Evolutionary conservation across 30 jellyfish, hydroid and myxozoan species (phyloP).

Genomic region (Haliclystus octoradiatus): DNA sequence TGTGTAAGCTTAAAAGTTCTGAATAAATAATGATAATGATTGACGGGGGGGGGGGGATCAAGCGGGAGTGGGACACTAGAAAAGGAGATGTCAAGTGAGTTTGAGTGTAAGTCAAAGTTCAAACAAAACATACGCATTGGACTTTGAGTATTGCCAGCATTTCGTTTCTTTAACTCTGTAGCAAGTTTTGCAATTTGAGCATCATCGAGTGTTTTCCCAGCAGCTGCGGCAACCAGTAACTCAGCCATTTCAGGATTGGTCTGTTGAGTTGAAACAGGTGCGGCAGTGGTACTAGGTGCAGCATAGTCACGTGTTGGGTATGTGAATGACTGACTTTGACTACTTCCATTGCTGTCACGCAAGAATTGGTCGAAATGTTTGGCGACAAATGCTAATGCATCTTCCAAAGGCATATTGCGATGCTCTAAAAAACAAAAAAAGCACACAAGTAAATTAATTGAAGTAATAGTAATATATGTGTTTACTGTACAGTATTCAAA

Average conservation of each 20-base stretch:
- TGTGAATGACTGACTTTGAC: neutral
- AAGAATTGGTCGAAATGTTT: constrained; percentile 79
- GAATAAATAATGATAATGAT: no score
- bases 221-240: neutral
- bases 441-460: neutral
- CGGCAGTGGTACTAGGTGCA: neutral
- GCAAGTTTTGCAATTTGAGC: neutral
- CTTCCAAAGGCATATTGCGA: constrained; percentile 98
- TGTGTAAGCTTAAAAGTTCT: no score
- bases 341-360: constrained; percentile 6
- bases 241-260: neutral
- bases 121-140: no score
- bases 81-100: no score
- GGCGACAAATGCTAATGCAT: constrained; percentile 92
- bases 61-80: no score
- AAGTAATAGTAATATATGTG: neutral
- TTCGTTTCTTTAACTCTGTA: neutral
- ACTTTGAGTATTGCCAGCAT: neutral
- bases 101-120: no score
- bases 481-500: no score
- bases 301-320: neutral
- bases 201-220: neutral
- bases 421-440: constrained; percentile 54
- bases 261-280: neutral
- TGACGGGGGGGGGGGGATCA: no score